phyloP scores from a whole-genome alignment of 2,113 vertebrate genomes.

The Bucco capensis region DNA sequence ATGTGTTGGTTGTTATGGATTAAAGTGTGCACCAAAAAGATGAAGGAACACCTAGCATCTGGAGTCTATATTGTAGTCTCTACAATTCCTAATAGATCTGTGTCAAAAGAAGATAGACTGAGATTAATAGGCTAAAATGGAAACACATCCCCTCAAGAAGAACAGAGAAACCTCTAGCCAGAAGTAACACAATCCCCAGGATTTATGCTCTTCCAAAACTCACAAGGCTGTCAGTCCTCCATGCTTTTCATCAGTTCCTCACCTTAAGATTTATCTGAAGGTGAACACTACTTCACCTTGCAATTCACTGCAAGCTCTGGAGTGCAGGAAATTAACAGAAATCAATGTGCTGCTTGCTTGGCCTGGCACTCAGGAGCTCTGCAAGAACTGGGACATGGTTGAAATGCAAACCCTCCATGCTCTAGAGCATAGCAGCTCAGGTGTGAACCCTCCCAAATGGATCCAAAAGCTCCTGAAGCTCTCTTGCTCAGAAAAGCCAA shows the following conservation, averaged over 20 bases:
- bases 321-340: not conserved
- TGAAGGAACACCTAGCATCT: conserved; percentile 67
- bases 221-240: not conserved
- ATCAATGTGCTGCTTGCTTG: not conserved
- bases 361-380: not conserved
- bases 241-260: not conserved
- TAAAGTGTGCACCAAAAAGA: conserved; percentile 64
- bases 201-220: conserved; percentile 38
- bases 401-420: not conserved
- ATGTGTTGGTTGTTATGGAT: conserved; percentile 68
- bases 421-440: not conserved
- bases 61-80: conserved; percentile 62
- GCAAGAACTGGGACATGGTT: not conserved
- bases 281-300: conserved; percentile 12
- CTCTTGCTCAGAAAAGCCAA: not conserved
- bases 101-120: conserved; percentile 53
- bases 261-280: conserved; percentile 15
- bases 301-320: conserved; percentile 21
- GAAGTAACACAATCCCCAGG: conserved; percentile 6
- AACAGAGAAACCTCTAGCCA: conserved; percentile 20
- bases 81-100: conserved; percentile 65
- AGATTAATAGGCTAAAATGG: conserved; percentile 61
- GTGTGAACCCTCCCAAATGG: not conserved
- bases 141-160: conserved; percentile 13
- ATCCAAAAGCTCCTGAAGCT: not conserved